A percentile compares a stretch with the other conserved stretches of the same genome.
These are phyloP conservation scores for Beroe ovata DNA, from an alignment of 37 sponge, comb jelly and placozoan genomes.

Conservation along the genomic window DNA sequence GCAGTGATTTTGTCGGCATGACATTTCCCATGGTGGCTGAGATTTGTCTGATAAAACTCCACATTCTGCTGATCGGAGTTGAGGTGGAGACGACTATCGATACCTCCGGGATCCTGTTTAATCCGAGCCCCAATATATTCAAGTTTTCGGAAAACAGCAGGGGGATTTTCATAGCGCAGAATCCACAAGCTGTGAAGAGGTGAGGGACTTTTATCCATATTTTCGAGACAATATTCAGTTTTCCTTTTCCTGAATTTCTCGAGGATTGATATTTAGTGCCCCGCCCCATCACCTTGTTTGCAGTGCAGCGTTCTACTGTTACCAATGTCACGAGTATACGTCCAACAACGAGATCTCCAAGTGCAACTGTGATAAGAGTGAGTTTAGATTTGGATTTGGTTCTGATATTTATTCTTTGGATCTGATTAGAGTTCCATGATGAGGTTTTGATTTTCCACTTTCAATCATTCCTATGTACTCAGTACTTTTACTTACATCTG, in stretches of 20 bases:
- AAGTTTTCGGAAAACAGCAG: constrained; percentile 18
- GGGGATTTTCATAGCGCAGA: constrained; percentile 63
- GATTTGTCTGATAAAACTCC: constrained; percentile 67
- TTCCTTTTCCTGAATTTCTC: too few relatives aligned
- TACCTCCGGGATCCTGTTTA: constrained; percentile 45
- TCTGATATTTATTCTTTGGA: neutral
- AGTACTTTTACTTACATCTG: too few relatives aligned
- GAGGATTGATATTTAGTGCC: too few relatives aligned
- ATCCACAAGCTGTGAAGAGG: constrained; percentile 37
- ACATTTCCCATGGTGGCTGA: constrained; percentile 53
- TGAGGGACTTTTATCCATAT: too few relatives aligned
- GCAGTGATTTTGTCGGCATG: constrained; percentile 52
- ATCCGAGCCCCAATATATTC: constrained; percentile 37
- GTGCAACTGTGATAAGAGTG: constrained; percentile 59
- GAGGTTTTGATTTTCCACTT: too few relatives aligned
- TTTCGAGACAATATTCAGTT: neutral
- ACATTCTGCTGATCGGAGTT: constrained; percentile 61
- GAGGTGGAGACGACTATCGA: constrained; percentile 47
- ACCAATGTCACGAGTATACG: constrained; percentile 62
- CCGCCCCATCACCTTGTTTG: neutral
- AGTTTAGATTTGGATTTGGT: neutral
- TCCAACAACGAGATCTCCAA: constrained; percentile 35
- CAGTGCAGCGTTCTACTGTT: constrained; percentile 66
- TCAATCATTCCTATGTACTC: too few relatives aligned
- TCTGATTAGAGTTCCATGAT: too few relatives aligned